These are phyloP conservation scores for Urocyon cinereoargenteus DNA, from an alignment of 2,797 vertebrate species.

Conservation along the genomic window DNA sequence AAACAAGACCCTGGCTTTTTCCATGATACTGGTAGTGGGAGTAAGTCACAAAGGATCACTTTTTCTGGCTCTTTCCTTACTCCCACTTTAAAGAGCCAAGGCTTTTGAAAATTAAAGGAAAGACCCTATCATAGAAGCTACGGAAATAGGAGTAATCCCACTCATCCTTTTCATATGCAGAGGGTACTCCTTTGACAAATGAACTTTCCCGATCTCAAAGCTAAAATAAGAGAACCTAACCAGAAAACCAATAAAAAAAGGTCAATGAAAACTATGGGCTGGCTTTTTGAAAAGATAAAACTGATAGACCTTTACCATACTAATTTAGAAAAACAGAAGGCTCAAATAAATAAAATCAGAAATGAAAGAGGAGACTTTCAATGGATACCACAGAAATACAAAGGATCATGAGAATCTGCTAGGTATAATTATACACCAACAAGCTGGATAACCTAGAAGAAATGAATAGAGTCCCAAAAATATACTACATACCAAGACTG, in stretches of 20 bases:
- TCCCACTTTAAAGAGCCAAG: neutral
- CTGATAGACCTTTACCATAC: neutral
- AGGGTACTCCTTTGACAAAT: neutral
- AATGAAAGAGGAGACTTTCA: neutral
- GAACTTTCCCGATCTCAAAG: neutral
- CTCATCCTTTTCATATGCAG: neutral
- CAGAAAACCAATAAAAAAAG: neutral
- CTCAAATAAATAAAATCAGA: neutral
- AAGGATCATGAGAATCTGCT: neutral
- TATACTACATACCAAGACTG: neutral
- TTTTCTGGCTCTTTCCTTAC: neutral
- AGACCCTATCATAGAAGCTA: neutral
- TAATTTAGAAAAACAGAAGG: constrained; percentile 14
- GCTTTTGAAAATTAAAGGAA: neutral
- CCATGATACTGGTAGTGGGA: neutral
- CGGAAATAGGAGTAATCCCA: neutral
- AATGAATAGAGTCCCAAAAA: neutral
- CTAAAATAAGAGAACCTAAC: neutral
- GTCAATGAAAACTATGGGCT: neutral
- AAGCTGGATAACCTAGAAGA: neutral
- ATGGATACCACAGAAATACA: neutral
- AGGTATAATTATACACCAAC: neutral
- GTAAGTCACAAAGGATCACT: neutral
- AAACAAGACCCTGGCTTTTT: neutral
- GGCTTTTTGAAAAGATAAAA: neutral